Base-by-base conservation (phyloP, 2,797 vertebrate genomes). In the Scleropages formosus region DNA sequence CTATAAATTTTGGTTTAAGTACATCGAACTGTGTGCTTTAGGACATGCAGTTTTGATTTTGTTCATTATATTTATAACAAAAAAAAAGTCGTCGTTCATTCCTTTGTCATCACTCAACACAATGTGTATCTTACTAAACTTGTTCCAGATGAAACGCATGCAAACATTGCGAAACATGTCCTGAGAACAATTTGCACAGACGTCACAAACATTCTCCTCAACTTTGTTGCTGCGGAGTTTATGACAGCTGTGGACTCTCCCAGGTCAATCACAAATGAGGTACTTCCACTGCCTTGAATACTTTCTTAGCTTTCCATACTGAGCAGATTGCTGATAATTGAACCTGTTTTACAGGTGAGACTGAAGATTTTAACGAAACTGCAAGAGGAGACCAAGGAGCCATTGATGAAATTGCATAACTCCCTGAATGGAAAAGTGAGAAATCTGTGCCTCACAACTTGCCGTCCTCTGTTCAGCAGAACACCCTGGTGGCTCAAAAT, bases 171-270 rank as follows among this genome's bases (percentile, higher is more conserved):
- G 75, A 98, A 93, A 75, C 95, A 99, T 71, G 77, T 96, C 69
- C 87, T 99, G 88, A 98, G 95, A 89, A 96, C 94, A 0, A 80
- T 97, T 65, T 98, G 96, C 84, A 92, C 95, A 0, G 95, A 98
- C 20, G 88, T 95, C 81, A 93, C 96, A 75, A 99, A 98, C 86
- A 90, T 96, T 75, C 91, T 99, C 85, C 93, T 98, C 78, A 97
- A 92, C 91, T 97, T 95, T 85, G 83, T 96, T 78, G 95, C 96
- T 22, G 91, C 94, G 11, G 96, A 99, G 71, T 88, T 95, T 75
- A 94, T 98, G 95, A 94, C 95, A 92, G 92, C 95, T 0, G 85
- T 90, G 18, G 95, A 97, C 75, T 93, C 91, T 77, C 90, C 94
- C 60, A 81, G 85, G 80, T 22, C 90, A 82, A 93, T 99, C 85